Conservation (phyloP, 1,140 invertebrate genomes). For the Drosophila kohkoa region DNA sequence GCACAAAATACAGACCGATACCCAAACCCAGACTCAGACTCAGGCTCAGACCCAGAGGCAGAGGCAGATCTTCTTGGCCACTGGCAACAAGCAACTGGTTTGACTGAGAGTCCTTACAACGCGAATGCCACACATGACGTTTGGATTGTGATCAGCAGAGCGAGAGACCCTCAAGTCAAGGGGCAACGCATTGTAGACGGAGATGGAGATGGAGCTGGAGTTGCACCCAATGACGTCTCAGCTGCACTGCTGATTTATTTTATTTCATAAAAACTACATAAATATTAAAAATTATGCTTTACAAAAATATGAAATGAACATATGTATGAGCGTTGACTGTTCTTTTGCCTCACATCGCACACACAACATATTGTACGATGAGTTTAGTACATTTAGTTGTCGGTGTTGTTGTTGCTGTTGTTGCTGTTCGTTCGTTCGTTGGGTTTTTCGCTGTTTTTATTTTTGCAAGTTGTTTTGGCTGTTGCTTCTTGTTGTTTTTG, state of each 20-base stretch:
- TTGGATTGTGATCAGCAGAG: conserved; percentile 48
- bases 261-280: conserved; percentile 80
- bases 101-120: conserved; percentile 48
- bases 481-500: conserved; percentile 47
- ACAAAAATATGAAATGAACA: conserved; percentile 80
- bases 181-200: neutral
- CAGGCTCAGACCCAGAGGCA: neutral
- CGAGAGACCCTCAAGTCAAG: conserved; percentile 4
- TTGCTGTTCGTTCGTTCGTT: conserved; percentile 10
- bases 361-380: neutral
- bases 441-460: conserved; percentile 6
- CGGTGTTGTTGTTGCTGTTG: conserved; percentile 44
- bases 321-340: conserved; percentile 36
- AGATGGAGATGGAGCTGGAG: conserved; percentile 21
- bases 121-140: conserved; percentile 79
- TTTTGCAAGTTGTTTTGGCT: conserved; percentile 46
- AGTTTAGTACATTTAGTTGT: conserved; percentile 48
- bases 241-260: conserved; percentile 77
- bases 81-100: conserved; percentile 48
- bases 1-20: neutral
- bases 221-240: conserved; percentile 63
- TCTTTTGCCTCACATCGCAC: conserved; percentile 5
- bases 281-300: conserved; percentile 80
- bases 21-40: neutral
- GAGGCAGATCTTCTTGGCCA: conserved; percentile 23